Evolutionary conservation across 2,888 invertebrate genomes (phyloP), one percentile per base, ranked within the genome.

Genomic region (Bursaphelenchus okinawaensis): DNA sequence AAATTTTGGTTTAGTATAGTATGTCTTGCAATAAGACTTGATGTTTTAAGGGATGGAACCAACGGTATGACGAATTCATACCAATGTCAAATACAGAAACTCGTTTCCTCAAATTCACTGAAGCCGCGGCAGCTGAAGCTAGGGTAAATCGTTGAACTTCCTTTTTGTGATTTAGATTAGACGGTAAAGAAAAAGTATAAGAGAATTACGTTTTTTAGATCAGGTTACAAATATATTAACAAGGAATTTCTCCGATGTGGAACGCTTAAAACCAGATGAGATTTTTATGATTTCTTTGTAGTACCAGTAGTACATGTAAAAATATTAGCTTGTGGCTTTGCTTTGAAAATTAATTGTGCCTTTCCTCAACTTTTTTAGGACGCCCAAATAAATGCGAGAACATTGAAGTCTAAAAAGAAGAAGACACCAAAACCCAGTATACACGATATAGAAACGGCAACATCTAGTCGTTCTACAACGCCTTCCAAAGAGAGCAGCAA

Each of bases 41-140:
- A 61, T 55, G 23, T n/a, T 50, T 70, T 24, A 19, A 68, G 68
- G 69, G 69, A 50, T 68, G 68, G 68, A 68, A 69, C 60, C 29
- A 27, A 7, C 70, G 68, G 23, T 59, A 68, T 16, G 68, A 68
- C 50, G 68, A 68, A 23, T 23, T 27, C 4, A 69, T 68, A 28
- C 57, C 56, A 19, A 52, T 62, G 1, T 23, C 24, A 16, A 60
- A 61, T 9, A 62, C 64, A 12, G 16, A 31, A 8, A 50, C 24
- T 16, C 68, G 68, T 8, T 68, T 68, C 58, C 68, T 69, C 23
- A 28, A 27, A 16, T 68, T 26, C 8, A 70, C 70, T 12, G 54
- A 54, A 1, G 56, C 68, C n/a, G 68, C 63, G n/a, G 70, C 70
- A 7, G 57, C 29, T 7, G 59, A 70, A 27, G 68, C 68, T 12